Base-by-base conservation (phyloP, 2,888 invertebrate species). In the Andrena praecox region DNA sequence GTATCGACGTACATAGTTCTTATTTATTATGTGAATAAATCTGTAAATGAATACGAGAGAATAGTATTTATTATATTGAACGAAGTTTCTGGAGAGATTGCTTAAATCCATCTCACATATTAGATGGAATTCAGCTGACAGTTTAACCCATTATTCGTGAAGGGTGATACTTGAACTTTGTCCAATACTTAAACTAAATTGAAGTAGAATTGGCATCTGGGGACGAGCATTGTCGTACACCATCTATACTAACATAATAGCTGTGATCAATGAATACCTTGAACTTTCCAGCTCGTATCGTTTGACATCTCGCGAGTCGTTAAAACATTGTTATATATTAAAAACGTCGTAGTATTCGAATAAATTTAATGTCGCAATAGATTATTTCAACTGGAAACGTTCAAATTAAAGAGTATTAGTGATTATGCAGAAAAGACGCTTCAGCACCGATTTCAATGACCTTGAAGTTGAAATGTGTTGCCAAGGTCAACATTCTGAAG, bases 181-280 rank as follows among this genome's bases (percentile, higher is more conserved):
- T 82, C 48, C 82, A 82, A 82, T 82, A 75, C 67, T 75, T 82
- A 74, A 80, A 73, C 59, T 81, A 80, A 80, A 81, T 81, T 81
- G 60, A 10, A 70, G 72, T 56, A n/a, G 67, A 80, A 80, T 71
- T 80, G 62, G 67, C 12, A 42, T 62, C 29, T 79, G 60, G 31
- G 68, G 73, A 73, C 27, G 60, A 60, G 6, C n/a, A 50, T 56
- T n/a, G 27, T 68, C 10, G n/a, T 29, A 48, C 12, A 16, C 5
- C 42, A 42, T 29, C 20, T 35, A 20, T 50, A 33, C 16, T 27
- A 66, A 71, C 27, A 42, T 60, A 33, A 79, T 70, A 64, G 33
- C 35, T 12, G 24, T 59, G 12, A 68, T 52, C 67, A 54, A 62
- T 1, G 5, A 60, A 20, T 67, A 62, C 29, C 16, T 77, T 33